Evolutionary conservation across 2,797 vertebrate species (phyloP).

Genomic region (Triplophysa yarkandensis): DNA sequence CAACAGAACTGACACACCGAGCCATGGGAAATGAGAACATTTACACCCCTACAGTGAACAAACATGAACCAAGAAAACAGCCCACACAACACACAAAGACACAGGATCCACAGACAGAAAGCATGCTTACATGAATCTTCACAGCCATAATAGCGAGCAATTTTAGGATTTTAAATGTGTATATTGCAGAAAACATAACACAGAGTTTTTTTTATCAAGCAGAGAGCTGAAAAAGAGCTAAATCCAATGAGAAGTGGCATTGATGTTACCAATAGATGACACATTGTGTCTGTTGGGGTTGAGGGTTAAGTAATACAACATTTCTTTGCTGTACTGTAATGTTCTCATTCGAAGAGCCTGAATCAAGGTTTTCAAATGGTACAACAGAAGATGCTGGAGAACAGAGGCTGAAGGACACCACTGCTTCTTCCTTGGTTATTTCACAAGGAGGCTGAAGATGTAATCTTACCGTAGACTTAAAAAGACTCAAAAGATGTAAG

Average conservation of each 20-base stretch:
- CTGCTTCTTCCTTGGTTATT: constrained; percentile 46
- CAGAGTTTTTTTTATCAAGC: not conserved
- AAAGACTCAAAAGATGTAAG: constrained; percentile 12
- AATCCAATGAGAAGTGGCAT: constrained; percentile 18
- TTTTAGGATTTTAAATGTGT: constrained; percentile 49
- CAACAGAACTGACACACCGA: not conserved
- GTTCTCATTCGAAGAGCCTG: constrained; percentile 56
- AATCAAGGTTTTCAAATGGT: constrained; percentile 65
- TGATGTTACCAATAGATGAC: constrained; percentile 19
- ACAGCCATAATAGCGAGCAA: constrained; percentile 55
- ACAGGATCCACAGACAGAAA: constrained; percentile 61
- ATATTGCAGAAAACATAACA: not conserved
- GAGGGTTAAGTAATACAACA: constrained; percentile 25
- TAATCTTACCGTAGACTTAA: constrained; percentile 35
- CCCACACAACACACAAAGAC: constrained; percentile 62
- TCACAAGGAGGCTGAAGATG: constrained; percentile 29
- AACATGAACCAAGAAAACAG: constrained; percentile 57
- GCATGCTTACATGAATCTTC: constrained; percentile 62
- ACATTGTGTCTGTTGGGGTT: constrained; percentile 20
- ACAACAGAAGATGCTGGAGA: constrained; percentile 60
- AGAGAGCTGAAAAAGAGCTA: constrained; percentile 14
- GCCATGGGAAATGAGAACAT: not conserved
- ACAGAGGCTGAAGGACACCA: constrained; percentile 60
- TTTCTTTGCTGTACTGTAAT: constrained; percentile 25
- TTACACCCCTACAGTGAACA: constrained; percentile 59